These are phyloP conservation scores for Penaeus indicus DNA, from an alignment of 1,140 invertebrate genomes.

Conservation along the genomic window DNA sequence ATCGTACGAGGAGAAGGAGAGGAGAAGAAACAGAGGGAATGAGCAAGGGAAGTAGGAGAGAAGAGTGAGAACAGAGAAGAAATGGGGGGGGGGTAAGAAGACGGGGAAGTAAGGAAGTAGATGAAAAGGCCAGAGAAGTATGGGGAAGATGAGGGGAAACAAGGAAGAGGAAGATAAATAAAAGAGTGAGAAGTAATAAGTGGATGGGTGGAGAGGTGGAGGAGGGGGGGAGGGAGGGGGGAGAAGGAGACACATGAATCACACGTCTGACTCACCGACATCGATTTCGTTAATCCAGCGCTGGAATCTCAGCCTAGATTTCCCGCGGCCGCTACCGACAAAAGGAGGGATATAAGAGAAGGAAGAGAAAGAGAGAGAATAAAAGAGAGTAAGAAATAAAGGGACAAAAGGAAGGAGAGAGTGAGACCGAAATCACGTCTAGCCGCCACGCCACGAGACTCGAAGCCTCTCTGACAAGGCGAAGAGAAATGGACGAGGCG, in stretches of 20 bases:
- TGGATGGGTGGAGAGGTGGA: background rate
- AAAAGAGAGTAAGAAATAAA: background rate
- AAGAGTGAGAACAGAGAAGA: background rate
- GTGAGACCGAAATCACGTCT: too few species aligned
- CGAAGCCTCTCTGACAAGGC: too few species aligned
- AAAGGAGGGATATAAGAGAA: background rate
- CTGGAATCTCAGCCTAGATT: background rate
- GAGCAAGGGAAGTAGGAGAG: background rate
- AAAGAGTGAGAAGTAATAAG: background rate
- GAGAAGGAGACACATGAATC: background rate
- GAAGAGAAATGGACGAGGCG: too few species aligned
- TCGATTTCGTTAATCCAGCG: background rate
- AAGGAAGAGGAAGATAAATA: background rate
- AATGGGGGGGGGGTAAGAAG: background rate
- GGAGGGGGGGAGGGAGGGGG: too few species aligned
- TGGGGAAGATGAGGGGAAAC: background rate
- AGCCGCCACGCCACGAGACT: too few species aligned
- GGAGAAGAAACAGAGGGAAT: background rate
- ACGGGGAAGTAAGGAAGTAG: background rate
- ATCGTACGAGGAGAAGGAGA: background rate
- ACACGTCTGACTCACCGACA: background rate
- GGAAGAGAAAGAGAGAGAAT: conserved; percentile 12
- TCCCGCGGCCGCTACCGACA: background rate
- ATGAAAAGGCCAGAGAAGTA: background rate
- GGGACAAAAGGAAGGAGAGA: too few species aligned